Evolutionary conservation across 2,888 invertebrate species (phyloP).

Genomic region (Sicus ferrugineus): DNA sequence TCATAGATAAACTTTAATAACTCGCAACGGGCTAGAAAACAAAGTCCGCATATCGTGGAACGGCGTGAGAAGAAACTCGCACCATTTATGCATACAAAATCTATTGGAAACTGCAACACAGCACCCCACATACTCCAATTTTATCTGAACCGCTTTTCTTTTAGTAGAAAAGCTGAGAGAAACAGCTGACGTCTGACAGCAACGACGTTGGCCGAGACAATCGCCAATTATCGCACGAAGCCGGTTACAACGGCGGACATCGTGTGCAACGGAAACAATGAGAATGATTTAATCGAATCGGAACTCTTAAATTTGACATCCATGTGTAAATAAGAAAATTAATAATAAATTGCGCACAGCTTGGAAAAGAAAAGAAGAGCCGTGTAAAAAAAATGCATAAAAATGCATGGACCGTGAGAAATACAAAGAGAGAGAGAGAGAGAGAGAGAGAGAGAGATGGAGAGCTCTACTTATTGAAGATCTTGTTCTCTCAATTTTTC

Average conservation of each 20-base stretch:
- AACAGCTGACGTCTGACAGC: conserved; percentile 16
- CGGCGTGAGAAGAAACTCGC: no score
- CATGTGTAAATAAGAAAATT: conserved; percentile 48
- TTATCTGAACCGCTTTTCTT: background rate
- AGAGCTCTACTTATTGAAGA: background rate
- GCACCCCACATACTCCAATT: no score
- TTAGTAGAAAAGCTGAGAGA: background rate
- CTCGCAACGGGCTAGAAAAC: background rate
- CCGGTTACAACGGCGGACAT: conserved; percentile 19
- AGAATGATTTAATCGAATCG: conserved; percentile 41
- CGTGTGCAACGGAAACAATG: conserved; percentile 9
- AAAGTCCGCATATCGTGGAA: no score
- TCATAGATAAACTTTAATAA: no score
- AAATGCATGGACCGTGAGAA: no score
- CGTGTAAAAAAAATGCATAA: background rate
- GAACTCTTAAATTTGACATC: conserved; percentile 38
- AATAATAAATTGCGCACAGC: conserved; percentile 21
- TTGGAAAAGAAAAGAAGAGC: conserved; percentile 21
- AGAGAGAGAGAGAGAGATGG: background rate
- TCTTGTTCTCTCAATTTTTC: background rate
- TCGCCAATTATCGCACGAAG: background rate
- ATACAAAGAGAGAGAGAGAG: background rate
- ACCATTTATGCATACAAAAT: no score
- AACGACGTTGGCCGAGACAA: background rate
- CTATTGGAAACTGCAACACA: no score